Evolutionary conservation across 1,140 invertebrate genomes (phyloP).

Genomic region (Atopsyche davidsoni): DNA sequence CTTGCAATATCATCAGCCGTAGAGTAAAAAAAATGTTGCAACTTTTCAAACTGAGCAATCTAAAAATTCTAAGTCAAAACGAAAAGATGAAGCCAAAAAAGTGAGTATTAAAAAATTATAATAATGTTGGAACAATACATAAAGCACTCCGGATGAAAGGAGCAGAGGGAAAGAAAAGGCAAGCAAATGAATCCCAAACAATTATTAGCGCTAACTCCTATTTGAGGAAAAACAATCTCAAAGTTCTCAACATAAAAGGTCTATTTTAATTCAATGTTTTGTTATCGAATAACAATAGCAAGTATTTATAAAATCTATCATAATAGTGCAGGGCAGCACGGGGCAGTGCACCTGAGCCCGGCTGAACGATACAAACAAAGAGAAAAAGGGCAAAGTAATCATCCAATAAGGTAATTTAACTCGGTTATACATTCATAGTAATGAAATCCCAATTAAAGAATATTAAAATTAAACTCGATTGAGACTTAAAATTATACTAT

Average conservation of each 20-base stretch:
- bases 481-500: slow-evolving; percentile 31
- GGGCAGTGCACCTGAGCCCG: too few relatives aligned
- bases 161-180: slow-evolving; percentile 12
- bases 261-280: not conserved
- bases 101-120: slow-evolving; percentile 17
- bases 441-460: slow-evolving; percentile 26
- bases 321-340: too few relatives aligned
- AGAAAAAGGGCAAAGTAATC: slow-evolving; percentile 21
- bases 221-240: slow-evolving; percentile 10
- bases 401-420: slow-evolving; percentile 8
- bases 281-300: not conserved
- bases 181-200: slow-evolving; percentile 29
- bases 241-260: slow-evolving; percentile 5
- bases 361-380: slow-evolving; percentile 11
- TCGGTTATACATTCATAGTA: slow-evolving; percentile 15
- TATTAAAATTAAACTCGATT: slow-evolving; percentile 28
- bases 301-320: slow-evolving; percentile 14
- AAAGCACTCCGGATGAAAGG: slow-evolving; percentile 6
- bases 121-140: not conserved
- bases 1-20: slow-evolving; percentile 13
- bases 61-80: slow-evolving; percentile 10
- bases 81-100: slow-evolving; percentile 10
- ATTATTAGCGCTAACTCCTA: too few relatives aligned
- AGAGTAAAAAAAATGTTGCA: slow-evolving; percentile 17
- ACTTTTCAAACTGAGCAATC: slow-evolving; percentile 15